Conservation (phyloP, 2,113 vertebrate species). For the Xiphias gladius region DNA sequence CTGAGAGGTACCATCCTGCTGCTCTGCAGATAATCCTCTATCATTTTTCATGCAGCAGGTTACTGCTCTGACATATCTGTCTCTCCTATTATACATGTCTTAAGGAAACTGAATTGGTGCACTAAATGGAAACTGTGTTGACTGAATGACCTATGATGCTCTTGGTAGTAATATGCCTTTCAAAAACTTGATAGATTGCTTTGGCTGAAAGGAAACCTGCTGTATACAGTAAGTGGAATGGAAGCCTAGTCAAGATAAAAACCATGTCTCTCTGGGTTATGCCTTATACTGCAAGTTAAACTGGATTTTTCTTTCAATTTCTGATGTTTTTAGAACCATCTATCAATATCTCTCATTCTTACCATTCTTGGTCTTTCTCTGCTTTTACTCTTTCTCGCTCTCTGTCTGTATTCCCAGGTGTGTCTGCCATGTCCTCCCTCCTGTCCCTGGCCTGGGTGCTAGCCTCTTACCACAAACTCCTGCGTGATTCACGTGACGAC, state of each 20-base stretch:
- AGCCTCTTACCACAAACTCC: slow-evolving; percentile 99
- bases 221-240: slow-evolving; percentile 37
- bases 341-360: slow-evolving; percentile 16
- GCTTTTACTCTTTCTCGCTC: slow-evolving; percentile 19
- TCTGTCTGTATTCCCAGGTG: slow-evolving; percentile 87
- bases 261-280: slow-evolving; percentile 11
- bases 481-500: slow-evolving; percentile 98
- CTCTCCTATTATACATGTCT: slow-evolving; percentile 57
- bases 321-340: slow-evolving; percentile 21
- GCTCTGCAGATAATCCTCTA: slow-evolving; percentile 66
- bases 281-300: slow-evolving; percentile 31
- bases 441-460: slow-evolving; percentile 99
- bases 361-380: slow-evolving; percentile 12
- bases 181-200: slow-evolving; percentile 55
- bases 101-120: slow-evolving; percentile 55
- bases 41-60: slow-evolving; percentile 67
- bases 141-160: slow-evolving; percentile 54
- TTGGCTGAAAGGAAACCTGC: slow-evolving; percentile 44
- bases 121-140: slow-evolving; percentile 52
- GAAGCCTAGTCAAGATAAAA: slow-evolving; percentile 32
- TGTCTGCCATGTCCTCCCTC: slow-evolving; percentile 97
- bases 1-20: slow-evolving; percentile 58
- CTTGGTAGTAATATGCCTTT: slow-evolving; percentile 46
- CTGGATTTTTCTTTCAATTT: neutral
- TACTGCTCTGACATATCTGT: slow-evolving; percentile 60